Base-by-base conservation (phyloP, 2,113 vertebrate species). In the Silurus asotus region DNA sequence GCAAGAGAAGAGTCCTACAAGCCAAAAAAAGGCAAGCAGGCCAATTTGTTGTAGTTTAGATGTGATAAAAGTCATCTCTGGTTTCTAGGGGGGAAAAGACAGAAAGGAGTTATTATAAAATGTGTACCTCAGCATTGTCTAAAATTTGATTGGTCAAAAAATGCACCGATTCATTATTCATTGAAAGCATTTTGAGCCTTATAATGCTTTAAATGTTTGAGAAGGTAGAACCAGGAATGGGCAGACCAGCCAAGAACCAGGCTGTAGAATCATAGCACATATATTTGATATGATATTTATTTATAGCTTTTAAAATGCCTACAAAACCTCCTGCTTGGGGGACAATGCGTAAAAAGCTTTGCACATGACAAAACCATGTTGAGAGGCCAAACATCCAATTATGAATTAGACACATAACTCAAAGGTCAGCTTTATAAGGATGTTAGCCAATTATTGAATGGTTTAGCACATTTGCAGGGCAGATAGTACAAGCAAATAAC, bases 1-100 rank as follows among this genome's bases (percentile, higher is more conserved):
- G 48, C 74, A 55, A 53, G 74, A 45, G 15, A 85, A 13, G 19
- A 85, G 5, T 78, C 83, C 83, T 55, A 15, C 72, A 6, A 85
- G 48, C 83, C 83, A 84, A 14, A 48, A 53, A 20, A 5, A n/a
- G 5, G 10, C 15, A 5, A 77, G 0, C 58, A 84, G 45, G 49
- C 5, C 8, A 55, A 85, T 0, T 61, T 67, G 74, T 1, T 65
- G 48, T 10, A 45, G 1, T 55, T 51, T 85, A 5, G 15, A 2
- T 65, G 61, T 65, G 13, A 2, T 9, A 8, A 25, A 2, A 23
- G 67, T 77, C 48, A 37, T 78, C 8, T 4, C 17, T 20, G 17
- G 37, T 14, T 11, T 28, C 55, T 75, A 13, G 67, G 37, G 13
- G 11, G 3, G 8, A n/a, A 48, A 25, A 82, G 20, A 81, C 8